Conservation (phyloP, 2,888 invertebrate species). For the Tetropium fuscum region DNA sequence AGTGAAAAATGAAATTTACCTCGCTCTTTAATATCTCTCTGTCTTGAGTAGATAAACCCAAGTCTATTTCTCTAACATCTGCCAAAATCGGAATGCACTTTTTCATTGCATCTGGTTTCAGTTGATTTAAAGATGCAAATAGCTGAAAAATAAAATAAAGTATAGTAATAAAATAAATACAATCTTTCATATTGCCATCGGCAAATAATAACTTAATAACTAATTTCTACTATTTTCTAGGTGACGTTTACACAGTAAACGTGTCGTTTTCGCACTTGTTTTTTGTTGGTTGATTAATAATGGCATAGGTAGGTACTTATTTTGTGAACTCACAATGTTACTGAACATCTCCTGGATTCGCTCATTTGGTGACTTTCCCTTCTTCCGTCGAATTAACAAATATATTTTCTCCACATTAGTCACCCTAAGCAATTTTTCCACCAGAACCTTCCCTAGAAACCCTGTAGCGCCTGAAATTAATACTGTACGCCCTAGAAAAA, state of each 20-base stretch:
- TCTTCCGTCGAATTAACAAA: conserved; percentile 62
- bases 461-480: conserved; percentile 66
- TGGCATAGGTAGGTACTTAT: too few relatives aligned
- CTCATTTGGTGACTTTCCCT: conserved; percentile 58
- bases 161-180: too few relatives aligned
- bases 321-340: conserved; percentile 52
- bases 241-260: too few relatives aligned
- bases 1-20: conserved; percentile 76
- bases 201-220: too few relatives aligned
- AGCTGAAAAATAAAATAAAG: conserved; percentile 70
- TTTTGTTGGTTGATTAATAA: too few relatives aligned
- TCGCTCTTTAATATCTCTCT: conserved; percentile 66
- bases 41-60: conserved; percentile 66
- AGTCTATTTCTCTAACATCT: conserved; percentile 65
- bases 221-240: too few relatives aligned
- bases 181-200: too few relatives aligned
- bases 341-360: conserved; percentile 62
- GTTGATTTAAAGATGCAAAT: conserved; percentile 77
- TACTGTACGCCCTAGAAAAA: conserved; percentile 56
- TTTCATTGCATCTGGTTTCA: conserved; percentile 68
- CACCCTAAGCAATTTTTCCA: conserved; percentile 65
- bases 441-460: conserved; percentile 65
- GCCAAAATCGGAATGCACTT: conserved; percentile 70
- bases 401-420: conserved; percentile 63
- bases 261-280: too few relatives aligned